Evolutionary conservation across 2,113 vertebrate genomes (phyloP).

Genomic region (Chamaetylas fuelleborni): DNA sequence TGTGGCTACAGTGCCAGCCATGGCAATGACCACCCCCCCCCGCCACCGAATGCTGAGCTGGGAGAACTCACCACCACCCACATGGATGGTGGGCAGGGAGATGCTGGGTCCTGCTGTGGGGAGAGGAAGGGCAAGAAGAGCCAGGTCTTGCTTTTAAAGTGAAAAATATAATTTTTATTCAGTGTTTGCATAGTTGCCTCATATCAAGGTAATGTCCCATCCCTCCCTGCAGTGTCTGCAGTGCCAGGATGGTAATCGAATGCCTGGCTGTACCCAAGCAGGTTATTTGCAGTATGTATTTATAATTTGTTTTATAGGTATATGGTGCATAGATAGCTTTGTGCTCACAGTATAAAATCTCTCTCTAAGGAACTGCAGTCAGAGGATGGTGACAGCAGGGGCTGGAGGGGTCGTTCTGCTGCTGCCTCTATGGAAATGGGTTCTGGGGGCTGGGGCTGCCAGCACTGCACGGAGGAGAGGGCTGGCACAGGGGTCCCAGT

Average conservation of each 20-base stretch:
- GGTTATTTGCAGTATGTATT: neutral
- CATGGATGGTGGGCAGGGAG: fast-evolving
- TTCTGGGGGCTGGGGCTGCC: neutral
- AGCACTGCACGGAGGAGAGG: neutral
- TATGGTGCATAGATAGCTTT: neutral
- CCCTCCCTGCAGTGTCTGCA: neutral
- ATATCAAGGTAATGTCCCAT: neutral
- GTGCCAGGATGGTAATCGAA: fast-evolving
- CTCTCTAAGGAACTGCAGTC: neutral
- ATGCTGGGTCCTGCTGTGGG: neutral
- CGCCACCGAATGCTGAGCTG: neutral
- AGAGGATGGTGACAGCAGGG: fast-evolving
- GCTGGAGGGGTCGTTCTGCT: neutral
- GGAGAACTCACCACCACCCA: neutral
- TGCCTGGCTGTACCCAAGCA: neutral
- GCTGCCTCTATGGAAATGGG: neutral
- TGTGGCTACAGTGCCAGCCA: neutral
- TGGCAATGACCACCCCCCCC: neutral
- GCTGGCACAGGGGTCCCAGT: neutral
- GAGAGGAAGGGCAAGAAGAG: neutral
- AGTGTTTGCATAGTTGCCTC: conserved; percentile 11
- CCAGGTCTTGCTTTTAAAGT: neutral
- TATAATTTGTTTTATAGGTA: neutral
- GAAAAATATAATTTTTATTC: conserved; percentile 75
- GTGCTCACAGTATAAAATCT: neutral